These are phyloP conservation scores for Sebastes baramenuke DNA, from an alignment of 2,797 vertebrate genomes.

Conservation along the genomic window DNA sequence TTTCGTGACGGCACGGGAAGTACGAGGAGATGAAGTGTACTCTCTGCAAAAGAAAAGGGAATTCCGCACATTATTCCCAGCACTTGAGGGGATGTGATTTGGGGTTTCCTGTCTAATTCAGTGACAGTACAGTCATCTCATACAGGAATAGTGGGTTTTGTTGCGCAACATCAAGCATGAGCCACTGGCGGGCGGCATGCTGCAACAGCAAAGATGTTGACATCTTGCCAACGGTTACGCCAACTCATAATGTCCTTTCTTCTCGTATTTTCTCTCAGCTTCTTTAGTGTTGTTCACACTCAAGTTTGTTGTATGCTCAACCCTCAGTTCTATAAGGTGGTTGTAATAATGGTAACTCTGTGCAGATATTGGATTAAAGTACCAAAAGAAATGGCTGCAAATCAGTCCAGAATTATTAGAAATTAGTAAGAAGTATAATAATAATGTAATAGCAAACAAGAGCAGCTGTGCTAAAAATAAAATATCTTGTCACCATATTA, in stretches of 20 bases:
- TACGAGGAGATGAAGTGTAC: constrained; percentile 23
- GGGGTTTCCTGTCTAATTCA: constrained; percentile 61
- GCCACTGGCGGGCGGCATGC: background rate
- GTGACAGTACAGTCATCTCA: constrained; percentile 37
- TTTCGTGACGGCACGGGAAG: constrained; percentile 54
- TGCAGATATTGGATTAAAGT: background rate
- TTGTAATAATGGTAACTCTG: background rate
- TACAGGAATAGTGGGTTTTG: constrained; percentile 23
- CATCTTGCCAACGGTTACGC: background rate
- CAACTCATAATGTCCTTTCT: background rate
- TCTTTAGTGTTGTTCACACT: background rate
- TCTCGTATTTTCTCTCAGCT: background rate
- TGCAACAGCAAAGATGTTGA: background rate
- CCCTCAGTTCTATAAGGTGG: background rate
- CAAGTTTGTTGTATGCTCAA: background rate
- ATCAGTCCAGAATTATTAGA: background rate
- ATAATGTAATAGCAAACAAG: background rate
- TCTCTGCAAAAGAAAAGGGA: constrained; percentile 67
- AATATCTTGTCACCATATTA: background rate
- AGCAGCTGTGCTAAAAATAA: background rate
- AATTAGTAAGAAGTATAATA: background rate
- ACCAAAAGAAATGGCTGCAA: background rate
- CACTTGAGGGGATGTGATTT: constrained; percentile 52
- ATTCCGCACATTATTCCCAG: constrained; percentile 75
- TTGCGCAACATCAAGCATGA: constrained; percentile 33